Evolutionary conservation across 2,113 vertebrate genomes (phyloP).

Genomic region (human (Homo sapiens)): DNA sequence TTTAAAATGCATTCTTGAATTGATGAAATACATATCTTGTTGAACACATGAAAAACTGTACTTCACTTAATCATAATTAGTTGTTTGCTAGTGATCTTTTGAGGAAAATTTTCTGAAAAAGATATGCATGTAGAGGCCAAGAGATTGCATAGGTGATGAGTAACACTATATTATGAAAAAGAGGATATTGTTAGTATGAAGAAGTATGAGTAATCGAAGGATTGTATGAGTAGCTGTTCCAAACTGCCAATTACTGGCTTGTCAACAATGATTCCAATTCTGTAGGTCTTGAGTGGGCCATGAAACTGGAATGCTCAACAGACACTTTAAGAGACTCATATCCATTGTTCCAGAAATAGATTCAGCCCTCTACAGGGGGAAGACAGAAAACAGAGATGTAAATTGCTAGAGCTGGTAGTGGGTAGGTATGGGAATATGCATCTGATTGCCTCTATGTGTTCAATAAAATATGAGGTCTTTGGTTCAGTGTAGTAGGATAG

Average conservation of each 20-base stretch:
- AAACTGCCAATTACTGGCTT: background rate
- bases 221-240: background rate
- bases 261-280: background rate
- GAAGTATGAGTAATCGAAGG: background rate
- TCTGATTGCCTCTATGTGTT: background rate
- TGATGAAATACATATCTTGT: background rate
- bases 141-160: background rate
- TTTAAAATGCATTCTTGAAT: background rate
- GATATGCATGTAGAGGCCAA: background rate
- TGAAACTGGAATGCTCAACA: background rate
- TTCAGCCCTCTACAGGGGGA: background rate
- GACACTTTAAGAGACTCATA: background rate
- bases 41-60: background rate
- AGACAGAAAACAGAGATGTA: background rate
- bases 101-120: slow-evolving; percentile 36
- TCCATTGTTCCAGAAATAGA: background rate
- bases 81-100: slow-evolving; percentile 12
- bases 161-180: background rate
- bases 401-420: background rate
- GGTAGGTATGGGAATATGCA: background rate
- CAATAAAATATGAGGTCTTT: background rate
- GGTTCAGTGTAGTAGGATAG: background rate
- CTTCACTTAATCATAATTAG: background rate
- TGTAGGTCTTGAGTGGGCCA: background rate
- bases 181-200: background rate